Evolutionary conservation across 2,888 invertebrate species (phyloP), one percentile per base, ranked within the genome.

Genomic region (Onchidella celtica): DNA sequence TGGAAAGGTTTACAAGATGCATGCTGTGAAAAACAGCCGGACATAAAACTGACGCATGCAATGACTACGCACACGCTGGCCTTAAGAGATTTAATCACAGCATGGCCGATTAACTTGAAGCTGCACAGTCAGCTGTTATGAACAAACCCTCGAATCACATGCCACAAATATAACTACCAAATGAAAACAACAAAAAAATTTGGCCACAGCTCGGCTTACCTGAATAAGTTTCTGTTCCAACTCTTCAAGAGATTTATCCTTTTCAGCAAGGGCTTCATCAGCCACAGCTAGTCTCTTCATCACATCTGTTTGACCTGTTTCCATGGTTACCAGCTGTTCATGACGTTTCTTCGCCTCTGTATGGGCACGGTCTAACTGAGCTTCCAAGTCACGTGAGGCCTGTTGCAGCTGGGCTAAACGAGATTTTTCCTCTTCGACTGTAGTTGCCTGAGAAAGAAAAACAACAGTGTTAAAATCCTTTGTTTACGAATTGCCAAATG

Each of bases 241-340:
- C 61, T 90, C 90, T 72, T 94, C 93, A 24, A 92, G 86, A 21
- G 89, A 86, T 29, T 90, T 85, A 40, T 93, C 93, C 73, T 92
- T 92, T 81, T 94, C 93, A 66, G 88, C 88, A 17, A 93, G 87
- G 66, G 87, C 89, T 87, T 94, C 93, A 84, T 94, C 93, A 9
- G 92, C 87, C 34, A 93, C 86, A 24, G 92, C 90, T 4, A 93
- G 83, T 47, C 92, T 89, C 81, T 92, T 92, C 87, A 92, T 89
- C 70, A 93, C 83, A 40, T 93, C 92, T 69, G 92, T 90, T 84
- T 93, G 92, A 74, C 93, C 92, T 70, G 88, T 91, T 84, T 93
- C 93, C 66, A 93, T 83, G 21, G 86, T 85, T n/a, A 88, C 82
- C 3, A 93, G 87, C 57, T 91, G 89, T 32, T 89, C 89, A 32